Base-by-base conservation (phyloP, 2,888 invertebrate genomes). In the Chelonus formosanus region DNA sequence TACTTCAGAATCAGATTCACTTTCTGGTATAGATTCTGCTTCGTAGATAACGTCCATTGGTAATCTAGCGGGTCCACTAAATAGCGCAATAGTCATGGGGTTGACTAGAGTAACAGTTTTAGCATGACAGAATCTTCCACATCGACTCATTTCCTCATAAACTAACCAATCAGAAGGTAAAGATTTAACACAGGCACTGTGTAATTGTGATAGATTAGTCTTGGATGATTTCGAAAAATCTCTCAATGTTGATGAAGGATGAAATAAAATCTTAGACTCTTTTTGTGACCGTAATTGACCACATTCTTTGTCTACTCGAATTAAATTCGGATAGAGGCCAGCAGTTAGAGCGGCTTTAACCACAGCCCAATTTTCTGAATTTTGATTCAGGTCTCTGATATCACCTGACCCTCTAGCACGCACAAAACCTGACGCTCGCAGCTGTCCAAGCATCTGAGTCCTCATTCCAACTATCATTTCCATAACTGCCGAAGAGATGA, bases 271-370 rank as follows among this genome's bases (percentile, higher is more conserved):
- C 74, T 88, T 88, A 48, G 86, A 87, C 75, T 89, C 86, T 80
- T 87, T 90, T 77, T 90, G 89, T 4, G 92, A 91, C 20, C 90
- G 85, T 7, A 94, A 80, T 2, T 88, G 87, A 8, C 85, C 82
- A 35, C 88, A 87, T 32, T 89, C 88, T 8, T 91, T 85, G 79
- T 92, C 91, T 1, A 92, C 89, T 31, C 91, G 87, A 20, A 93
- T 92, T 52, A 98, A 84, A 74, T 95, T 94, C 0, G 98, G 98
- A 84, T 97, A 98, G 67, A 94, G 87, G 0, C 98, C 97, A 3
- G 94, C 93, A 35, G 91, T 90, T 43, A 98, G 86, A 2, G 95
- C 94, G 0, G 94, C 93, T 80, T 97, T 97, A 0, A 98, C 91
- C 63, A 97, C 90, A 7, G 95, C 91, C 95, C 95, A 96, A 79